A percentile compares a stretch with the other conserved stretches of the same genome.
These are phyloP conservation scores for Zygaena filipendulae DNA, from an alignment of 2,888 invertebrate genomes.

Conservation along the genomic window DNA sequence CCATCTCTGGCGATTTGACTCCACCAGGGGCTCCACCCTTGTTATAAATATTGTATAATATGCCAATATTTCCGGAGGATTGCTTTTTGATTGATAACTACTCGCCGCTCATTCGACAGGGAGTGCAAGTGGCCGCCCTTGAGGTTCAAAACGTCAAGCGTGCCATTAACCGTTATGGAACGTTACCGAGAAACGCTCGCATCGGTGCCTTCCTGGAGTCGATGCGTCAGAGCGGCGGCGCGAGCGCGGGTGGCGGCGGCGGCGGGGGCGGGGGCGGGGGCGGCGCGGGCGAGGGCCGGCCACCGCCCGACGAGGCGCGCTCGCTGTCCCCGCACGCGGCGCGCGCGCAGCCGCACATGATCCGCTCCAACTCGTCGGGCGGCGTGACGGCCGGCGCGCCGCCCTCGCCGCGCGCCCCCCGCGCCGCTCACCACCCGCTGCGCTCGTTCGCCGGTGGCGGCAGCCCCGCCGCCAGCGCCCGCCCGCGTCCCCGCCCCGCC, in stretches of 20 bases:
- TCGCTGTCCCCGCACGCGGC: constrained; percentile 75
- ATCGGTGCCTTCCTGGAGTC: constrained; percentile 97
- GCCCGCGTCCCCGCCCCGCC: constrained; percentile 78
- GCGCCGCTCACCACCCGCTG: constrained; percentile 40
- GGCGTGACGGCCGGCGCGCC: constrained; percentile 74
- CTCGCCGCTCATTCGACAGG: too few species aligned
- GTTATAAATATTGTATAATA: too few species aligned
- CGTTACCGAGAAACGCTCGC: constrained; percentile 94
- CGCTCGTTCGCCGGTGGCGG: constrained; percentile 72
- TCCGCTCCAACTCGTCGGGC: constrained; percentile 88
- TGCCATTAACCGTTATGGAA: constrained; percentile 95
- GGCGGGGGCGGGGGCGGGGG: constrained; percentile 48
- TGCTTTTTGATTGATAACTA: too few species aligned
- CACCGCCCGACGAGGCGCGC: constrained; percentile 44
- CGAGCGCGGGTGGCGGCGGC: too few species aligned
- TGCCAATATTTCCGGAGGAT: too few species aligned
- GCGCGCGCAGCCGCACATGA: constrained; percentile 83
- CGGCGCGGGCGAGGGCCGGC: constrained; percentile 27
- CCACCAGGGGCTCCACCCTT: too few species aligned
- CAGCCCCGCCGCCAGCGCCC: constrained; percentile 79
- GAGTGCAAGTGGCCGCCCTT: constrained; percentile 88
- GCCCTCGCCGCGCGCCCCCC: constrained; percentile 48
- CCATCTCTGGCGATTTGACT: too few species aligned
- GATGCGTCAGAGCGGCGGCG: constrained; percentile 80
- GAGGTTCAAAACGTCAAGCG: constrained; percentile 96